Evolutionary conservation across 2,888 invertebrate species (phyloP), one percentile per base, ranked within the genome.

Genomic region (Amaurobius ferox): DNA sequence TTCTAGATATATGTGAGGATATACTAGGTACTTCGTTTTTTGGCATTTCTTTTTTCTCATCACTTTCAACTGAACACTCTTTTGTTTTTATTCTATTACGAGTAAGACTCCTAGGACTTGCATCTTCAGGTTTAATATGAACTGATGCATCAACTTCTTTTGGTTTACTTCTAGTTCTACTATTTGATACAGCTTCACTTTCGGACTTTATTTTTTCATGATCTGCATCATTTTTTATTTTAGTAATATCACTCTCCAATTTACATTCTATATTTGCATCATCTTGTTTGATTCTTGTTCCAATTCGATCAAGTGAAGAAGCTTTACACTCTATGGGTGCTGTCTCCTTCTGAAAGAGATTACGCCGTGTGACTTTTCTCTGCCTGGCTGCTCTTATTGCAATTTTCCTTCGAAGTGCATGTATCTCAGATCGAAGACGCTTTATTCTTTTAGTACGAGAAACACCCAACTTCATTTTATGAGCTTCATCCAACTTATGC

Each of bases 401-500:
- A 89, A 88, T 91, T 90, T 66, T 88, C 89, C 87, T 91, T 91
- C 92, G 93, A 88, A 93, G 92, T 89, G 93, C 93, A 1, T 92
- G 92, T 48, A 94, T 92, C 90, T 94, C 94, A 92, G 89, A 90
- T 80, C 90, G 90, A 13, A 92, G 90, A 78, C 90, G 90, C 88
- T 91, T 91, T 3, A 90, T 89, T 55, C 87, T 64, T 55, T 61
- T 87, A 26, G 79, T 70, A 13, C 89, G 83, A 76, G 88, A 83
- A 83, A 90, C 90, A 23, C 93, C 93, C 90, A 94, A 93, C 88
- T 93, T 93, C 7, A 94, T 91, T n/a, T 92, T 92, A 90, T 94
- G 93, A 78, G 94, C 93, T 90, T 94, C 93, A 88, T 94, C 94
- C 88, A 94, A 91, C 40, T 94, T 92, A 86, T 94, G 94, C 79